Evolutionary conservation across 2,113 vertebrate species (phyloP).

Genomic region (Hystrix cristata): DNA sequence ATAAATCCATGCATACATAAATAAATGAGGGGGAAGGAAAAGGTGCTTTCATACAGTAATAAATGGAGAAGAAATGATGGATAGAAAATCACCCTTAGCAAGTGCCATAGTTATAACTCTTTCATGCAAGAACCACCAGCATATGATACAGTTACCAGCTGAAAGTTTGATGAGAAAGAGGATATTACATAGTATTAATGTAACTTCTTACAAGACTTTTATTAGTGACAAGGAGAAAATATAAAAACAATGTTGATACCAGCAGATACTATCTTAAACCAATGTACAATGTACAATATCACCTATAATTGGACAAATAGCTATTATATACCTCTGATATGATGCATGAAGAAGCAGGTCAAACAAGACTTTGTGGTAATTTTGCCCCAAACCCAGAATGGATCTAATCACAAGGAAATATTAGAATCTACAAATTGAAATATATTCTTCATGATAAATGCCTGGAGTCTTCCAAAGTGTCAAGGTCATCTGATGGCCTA

Average conservation of each 20-base stretch:
- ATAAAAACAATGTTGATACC: not conserved
- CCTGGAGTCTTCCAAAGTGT: not conserved
- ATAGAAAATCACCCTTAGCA: not conserved
- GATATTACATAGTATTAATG: not conserved
- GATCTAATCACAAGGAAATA: not conserved
- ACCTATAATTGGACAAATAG: not conserved
- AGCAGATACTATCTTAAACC: not conserved
- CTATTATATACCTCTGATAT: not conserved
- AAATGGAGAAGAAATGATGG: not conserved
- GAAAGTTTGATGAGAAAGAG: not conserved
- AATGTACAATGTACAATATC: not conserved
- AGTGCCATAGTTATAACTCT: not conserved
- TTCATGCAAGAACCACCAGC: not conserved
- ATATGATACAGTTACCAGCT: not conserved
- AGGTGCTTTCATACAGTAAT: not conserved
- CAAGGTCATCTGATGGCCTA: conserved; percentile 12
- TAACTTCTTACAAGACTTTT: not conserved
- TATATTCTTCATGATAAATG: conserved; percentile 6
- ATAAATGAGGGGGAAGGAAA: not conserved
- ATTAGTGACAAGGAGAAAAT: not conserved
- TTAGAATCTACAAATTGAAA: not conserved
- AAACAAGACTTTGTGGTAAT: not conserved
- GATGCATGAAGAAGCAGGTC: not conserved
- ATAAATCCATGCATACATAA: not conserved
- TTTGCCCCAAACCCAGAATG: not conserved